These are phyloP conservation scores for Polyboroides typus DNA, from an alignment of 2,797 vertebrate genomes.

Conservation along the genomic window DNA sequence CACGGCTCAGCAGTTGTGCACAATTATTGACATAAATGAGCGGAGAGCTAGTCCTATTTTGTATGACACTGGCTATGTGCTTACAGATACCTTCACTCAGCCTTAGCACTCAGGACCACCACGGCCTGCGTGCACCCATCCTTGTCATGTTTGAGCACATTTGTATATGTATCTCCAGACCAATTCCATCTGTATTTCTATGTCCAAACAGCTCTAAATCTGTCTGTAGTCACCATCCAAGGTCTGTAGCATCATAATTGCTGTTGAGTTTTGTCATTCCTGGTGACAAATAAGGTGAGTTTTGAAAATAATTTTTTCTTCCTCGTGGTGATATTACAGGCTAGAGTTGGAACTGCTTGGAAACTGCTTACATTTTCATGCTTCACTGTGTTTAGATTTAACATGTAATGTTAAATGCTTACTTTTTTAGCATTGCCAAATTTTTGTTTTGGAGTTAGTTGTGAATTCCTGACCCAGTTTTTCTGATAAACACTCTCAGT, in stretches of 20 bases:
- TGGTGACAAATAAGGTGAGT: neutral
- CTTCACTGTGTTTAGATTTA: neutral
- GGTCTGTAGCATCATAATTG: neutral
- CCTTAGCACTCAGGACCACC: neutral
- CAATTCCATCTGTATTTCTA: neutral
- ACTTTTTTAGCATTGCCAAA: neutral
- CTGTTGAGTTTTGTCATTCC: neutral
- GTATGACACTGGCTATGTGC: neutral
- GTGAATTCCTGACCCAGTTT: neutral
- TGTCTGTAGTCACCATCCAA: neutral
- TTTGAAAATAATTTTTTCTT: neutral
- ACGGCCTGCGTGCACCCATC: rapidly evolving
- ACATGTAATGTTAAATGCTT: neutral
- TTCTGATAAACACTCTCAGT: neutral
- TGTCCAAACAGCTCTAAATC: neutral
- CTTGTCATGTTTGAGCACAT: neutral
- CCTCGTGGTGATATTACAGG: neutral
- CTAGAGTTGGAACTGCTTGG: neutral
- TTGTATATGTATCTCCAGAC: neutral
- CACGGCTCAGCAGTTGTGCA: neutral
- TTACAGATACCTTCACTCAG: neutral
- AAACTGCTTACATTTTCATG: neutral
- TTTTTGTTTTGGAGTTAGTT: neutral
- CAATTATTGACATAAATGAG: neutral
- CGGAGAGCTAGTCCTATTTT: neutral